Percentiles rank a stretch among this genome's conserved stretches.
Evolutionary conservation across 2,113 vertebrate species (phyloP).

Genomic region (Callospermophilus lateralis): DNA sequence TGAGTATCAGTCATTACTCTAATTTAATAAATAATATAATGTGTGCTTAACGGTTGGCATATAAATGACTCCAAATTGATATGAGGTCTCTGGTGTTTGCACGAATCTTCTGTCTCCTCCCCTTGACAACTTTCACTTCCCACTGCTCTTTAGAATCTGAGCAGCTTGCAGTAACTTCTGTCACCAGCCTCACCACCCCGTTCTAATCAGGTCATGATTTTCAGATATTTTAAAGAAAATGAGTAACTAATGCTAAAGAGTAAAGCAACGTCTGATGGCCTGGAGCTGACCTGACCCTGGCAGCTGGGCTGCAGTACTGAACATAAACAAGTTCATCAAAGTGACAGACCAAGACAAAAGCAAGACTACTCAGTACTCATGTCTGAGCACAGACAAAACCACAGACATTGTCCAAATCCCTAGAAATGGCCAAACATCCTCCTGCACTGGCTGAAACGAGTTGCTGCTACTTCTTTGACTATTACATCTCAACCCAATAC

Average conservation of each 20-base stretch:
- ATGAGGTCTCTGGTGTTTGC: background rate
- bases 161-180: background rate
- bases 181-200: background rate
- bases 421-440: background rate
- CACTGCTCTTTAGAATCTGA: background rate
- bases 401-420: background rate
- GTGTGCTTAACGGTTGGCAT: background rate
- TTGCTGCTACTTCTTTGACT: background rate
- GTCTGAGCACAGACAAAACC: background rate
- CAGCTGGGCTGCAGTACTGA: background rate
- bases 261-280: background rate
- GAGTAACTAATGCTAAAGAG: background rate
- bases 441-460: background rate
- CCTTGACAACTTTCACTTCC: background rate
- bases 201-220: background rate
- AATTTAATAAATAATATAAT: background rate
- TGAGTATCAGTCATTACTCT: background rate
- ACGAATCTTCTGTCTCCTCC: background rate
- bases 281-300: background rate
- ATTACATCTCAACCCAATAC: background rate
- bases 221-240: conserved; percentile 10
- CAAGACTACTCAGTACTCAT: background rate
- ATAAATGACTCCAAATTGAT: conserved; percentile 30
- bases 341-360: background rate
- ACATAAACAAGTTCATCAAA: background rate